These are phyloP conservation scores for Tachina fera DNA, from an alignment of 2,888 invertebrate species.

Conservation along the genomic window DNA sequence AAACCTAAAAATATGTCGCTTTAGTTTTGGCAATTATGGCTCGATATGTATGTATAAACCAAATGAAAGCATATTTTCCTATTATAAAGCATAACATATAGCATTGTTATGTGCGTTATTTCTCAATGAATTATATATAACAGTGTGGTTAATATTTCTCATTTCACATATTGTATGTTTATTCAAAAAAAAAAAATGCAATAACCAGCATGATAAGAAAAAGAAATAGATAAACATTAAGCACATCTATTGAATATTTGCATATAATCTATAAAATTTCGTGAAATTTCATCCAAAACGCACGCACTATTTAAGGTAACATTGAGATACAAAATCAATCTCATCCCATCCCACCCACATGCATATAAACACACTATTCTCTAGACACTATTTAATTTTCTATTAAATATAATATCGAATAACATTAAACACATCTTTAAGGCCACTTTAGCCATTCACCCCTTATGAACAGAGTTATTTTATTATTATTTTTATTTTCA, in stretches of 20 bases:
- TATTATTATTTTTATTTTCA: neutral
- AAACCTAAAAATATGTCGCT: too few relatives aligned
- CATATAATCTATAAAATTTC: conserved; percentile 15
- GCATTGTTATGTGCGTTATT: too few relatives aligned
- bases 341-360: conserved; percentile 14
- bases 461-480: conserved; percentile 26
- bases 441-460: conserved; percentile 6
- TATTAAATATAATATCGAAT: conserved; percentile 81
- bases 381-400: conserved; percentile 79
- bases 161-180: neutral
- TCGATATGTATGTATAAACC: too few relatives aligned
- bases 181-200: neutral
- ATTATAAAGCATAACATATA: too few relatives aligned
- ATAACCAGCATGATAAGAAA: conserved; percentile 42
- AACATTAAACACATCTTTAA: conserved; percentile 74
- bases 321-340: conserved; percentile 24
- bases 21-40: too few relatives aligned
- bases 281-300: conserved; percentile 47
- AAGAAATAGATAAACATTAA: conserved; percentile 29
- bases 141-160: neutral
- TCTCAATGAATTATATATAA: neutral
- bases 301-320: conserved; percentile 30
- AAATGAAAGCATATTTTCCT: too few relatives aligned
- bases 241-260: conserved; percentile 60
- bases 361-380: conserved; percentile 62